Base-by-base conservation (phyloP, 1,140 invertebrate genomes). In the Chironomus tepperi region DNA sequence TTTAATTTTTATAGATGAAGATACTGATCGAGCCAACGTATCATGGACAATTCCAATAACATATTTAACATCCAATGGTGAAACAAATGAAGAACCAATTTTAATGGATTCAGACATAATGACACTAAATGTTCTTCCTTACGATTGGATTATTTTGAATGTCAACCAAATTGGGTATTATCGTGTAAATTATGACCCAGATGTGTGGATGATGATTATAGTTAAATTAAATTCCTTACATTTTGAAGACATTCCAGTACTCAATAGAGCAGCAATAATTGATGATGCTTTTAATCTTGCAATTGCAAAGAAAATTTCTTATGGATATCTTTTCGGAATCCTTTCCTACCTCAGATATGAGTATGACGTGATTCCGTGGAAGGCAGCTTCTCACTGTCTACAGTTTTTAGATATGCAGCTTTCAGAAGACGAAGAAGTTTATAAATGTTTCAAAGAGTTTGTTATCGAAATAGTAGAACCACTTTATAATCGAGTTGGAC, bases 181-280 rank as follows among this genome's bases (percentile, higher is more conserved):
- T 57, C 47, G 47, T 5, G 47, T 57, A 1, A 57, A 57, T 15
- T 57, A 47, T 47, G 87, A 88, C 74, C 85, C 87, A 43, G 73
- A 77, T 0, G 42, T 78, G 1, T 88, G 87, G 78, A 88, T 86
- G 86, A 73, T 83, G 7, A 78, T 88, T 7, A 79, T 78, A 0
- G 75, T 72, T 0, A 82, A 80, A n/a, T 76, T 87, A 19, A 77
- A 77, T 5, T 12, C 8, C 2, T 76, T 76, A 0, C 76, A 82
- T 57, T 84, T 83, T 75, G 72, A 77, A 0, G 77, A 76, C 16
- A 90, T 93, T 75, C 84, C 89, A 75, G 75, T 84, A 0, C 79
- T 89, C 1, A 93, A 92, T 82, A 81, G 90, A 75, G 91, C 88
- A 2, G 90, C 93, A 79, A 82, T 93, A 5, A 79, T 93, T 2